Evolutionary conservation across 2,113 vertebrate genomes (phyloP), one percentile per base, ranked within the genome.

Genomic region (Thryonomys swinderianus): DNA sequence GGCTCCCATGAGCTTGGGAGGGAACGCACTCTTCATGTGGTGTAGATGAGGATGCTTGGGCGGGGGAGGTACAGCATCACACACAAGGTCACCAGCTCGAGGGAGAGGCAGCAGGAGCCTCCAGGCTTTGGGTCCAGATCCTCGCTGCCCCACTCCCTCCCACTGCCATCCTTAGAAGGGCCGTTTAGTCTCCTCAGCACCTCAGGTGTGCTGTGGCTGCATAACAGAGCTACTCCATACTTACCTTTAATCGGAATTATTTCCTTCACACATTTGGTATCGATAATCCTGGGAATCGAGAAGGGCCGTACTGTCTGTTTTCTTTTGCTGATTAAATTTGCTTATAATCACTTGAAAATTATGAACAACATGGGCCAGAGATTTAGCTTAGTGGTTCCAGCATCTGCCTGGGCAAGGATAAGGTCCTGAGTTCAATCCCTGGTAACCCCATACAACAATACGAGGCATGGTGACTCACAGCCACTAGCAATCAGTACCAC

Each of bases 241-340:
- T 74, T 82, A 88, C 34, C 55, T 4, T 0, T 37, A 85, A 62
- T 62, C 73, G 74, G 18, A 86, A 32, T 78, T 71, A n/a, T 45
- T 78, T 67, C 42, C 20, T 71, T 82, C 42, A 16, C 42, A 20
- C 61, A 23, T 48, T 53, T 59, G 61, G 10, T 82, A 27, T 78
- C 62, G 48, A 5, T 73, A 73, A 67, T 91, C 71, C 66, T 93
- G 34, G 32, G 85, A 71, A 62, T 85, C 48, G 53, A 87, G 90
- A 94, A 53, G 59, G 79, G 3, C 6, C 40, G 18, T 34, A 17
- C 42, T 27, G 30, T 61, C 37, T 9, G 21, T 42, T 85, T 61
- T 84, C 37, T 53, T 18, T 78, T 12, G 69, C 57, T 78, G 23
- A 78, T 94, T 88, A 74, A 85, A 84, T 92, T 86, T 90, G 64